phyloP scores from a whole-genome alignment of 2,888 invertebrate species.

The Acrocyrtus sp. region DNA sequence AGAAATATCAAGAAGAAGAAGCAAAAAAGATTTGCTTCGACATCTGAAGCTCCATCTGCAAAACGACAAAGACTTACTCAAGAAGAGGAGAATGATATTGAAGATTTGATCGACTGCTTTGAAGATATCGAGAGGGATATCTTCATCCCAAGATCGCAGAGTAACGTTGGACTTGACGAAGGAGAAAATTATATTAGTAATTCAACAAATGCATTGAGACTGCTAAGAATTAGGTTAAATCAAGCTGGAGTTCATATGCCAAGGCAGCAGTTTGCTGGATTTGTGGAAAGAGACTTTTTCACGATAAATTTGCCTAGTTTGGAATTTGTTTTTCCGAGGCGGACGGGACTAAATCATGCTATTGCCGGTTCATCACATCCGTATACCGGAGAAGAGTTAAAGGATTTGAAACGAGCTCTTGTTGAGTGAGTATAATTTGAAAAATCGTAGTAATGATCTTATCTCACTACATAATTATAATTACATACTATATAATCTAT shows the following conservation, averaged over 20 bases:
- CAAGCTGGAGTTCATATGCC: constrained; percentile 14
- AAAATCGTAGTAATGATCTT: neutral
- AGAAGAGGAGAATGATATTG: constrained; percentile 11
- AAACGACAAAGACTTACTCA: constrained; percentile 4
- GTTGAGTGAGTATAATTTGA: constrained; percentile 24
- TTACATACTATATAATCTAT: neutral
- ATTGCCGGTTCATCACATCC: constrained; percentile 23
- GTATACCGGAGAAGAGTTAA: constrained; percentile 4
- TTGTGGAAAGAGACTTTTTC: constrained; percentile 48
- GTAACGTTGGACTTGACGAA: constrained; percentile 5
- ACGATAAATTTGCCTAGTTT: constrained; percentile 34
- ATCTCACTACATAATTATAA: neutral
- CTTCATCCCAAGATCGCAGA: constrained; percentile 1
- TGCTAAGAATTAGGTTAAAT: constrained; percentile 30
- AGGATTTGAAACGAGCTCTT: neutral
- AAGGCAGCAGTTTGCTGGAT: constrained; percentile 4
- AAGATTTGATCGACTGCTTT: constrained; percentile 27
- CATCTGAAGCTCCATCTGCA: neutral
- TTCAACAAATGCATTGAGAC: constrained; percentile 32
- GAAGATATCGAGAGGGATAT: constrained; percentile 28
- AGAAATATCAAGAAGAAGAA: neutral
- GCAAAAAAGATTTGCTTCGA: neutral
- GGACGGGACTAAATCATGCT: constrained; percentile 10
- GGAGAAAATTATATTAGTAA: constrained; percentile 18
- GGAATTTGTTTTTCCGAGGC: constrained; percentile 7